These are phyloP conservation scores for Triops cancriformis DNA, from an alignment of 1,140 invertebrate species.

Conservation along the genomic window DNA sequence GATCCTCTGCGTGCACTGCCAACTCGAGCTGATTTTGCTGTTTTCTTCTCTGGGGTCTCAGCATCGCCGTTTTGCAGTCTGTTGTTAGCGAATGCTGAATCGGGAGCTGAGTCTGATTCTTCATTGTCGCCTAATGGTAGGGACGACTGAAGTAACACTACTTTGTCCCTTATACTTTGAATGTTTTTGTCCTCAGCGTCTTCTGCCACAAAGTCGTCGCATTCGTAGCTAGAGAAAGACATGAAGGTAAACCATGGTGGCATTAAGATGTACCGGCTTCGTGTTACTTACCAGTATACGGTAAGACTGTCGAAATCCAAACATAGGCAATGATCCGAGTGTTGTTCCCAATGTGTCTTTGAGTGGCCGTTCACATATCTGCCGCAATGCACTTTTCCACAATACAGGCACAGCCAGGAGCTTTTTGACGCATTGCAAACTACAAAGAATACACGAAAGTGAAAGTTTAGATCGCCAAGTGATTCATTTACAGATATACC, in stretches of 20 bases:
- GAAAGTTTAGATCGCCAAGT: background rate
- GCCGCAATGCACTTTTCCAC: constrained; percentile 63
- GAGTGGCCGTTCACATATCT: constrained; percentile 70
- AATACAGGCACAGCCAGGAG: constrained; percentile 66
- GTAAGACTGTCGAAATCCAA: constrained; percentile 65
- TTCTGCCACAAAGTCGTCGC: constrained; percentile 71
- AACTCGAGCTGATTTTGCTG: background rate
- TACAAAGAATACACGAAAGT: constrained; percentile 38
- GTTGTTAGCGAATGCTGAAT: background rate
- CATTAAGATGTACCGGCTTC: constrained; percentile 25
- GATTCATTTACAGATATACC: background rate
- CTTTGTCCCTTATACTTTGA: constrained; percentile 49
- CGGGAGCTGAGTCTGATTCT: background rate
- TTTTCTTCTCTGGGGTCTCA: constrained; percentile 32
- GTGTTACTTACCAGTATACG: constrained; percentile 58
- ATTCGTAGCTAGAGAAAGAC: constrained; percentile 56
- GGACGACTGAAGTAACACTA: background rate
- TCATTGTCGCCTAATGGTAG: background rate
- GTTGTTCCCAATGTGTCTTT: constrained; percentile 56
- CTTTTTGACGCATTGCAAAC: constrained; percentile 58
- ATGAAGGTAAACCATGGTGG: constrained; percentile 1
- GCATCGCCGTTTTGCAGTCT: background rate
- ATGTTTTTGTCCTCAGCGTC: constrained; percentile 54
- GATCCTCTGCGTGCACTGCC: background rate
- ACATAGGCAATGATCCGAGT: constrained; percentile 55